These are phyloP conservation scores for Eupsilia transversa DNA, from an alignment of 2,888 invertebrate genomes.

Conservation along the genomic window DNA sequence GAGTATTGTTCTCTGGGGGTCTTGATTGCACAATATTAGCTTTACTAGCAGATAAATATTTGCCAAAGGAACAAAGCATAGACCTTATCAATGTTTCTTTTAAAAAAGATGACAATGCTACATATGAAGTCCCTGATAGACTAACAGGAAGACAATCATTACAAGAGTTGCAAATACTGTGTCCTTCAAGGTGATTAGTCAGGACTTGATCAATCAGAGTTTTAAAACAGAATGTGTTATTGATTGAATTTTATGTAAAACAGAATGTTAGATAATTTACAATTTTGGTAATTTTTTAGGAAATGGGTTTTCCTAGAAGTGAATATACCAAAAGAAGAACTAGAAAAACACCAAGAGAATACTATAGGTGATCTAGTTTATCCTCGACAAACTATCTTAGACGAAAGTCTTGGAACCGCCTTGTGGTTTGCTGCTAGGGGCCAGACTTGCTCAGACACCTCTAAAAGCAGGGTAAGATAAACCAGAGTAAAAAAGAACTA, in stretches of 20 bases:
- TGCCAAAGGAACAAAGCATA: constrained; percentile 92
- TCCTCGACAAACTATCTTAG: constrained; percentile 96
- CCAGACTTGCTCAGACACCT: constrained; percentile 87
- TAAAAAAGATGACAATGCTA: constrained; percentile 85
- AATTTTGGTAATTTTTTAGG: constrained; percentile 79
- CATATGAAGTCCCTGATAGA: constrained; percentile 95
- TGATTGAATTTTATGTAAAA: background rate
- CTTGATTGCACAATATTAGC: constrained; percentile 98
- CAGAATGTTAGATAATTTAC: background rate
- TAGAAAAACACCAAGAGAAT: constrained; percentile 89
- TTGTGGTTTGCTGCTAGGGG: constrained; percentile 98
- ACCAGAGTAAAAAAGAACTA: background rate
- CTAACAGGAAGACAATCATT: constrained; percentile 93
- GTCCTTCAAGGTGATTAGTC: constrained; percentile 90
- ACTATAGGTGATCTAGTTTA: constrained; percentile 94
- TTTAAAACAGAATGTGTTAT: background rate
- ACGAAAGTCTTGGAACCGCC: constrained; percentile 99
- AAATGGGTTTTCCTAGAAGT: constrained; percentile 96
- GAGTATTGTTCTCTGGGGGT: constrained; percentile 98
- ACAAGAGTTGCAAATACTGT: constrained; percentile 92
- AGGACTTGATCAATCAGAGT: background rate
- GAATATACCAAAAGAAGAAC: constrained; percentile 93
- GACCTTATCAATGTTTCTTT: constrained; percentile 99
- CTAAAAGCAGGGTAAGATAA: constrained; percentile 91
- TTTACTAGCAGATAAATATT: constrained; percentile 93